Evolutionary conservation across 2,888 invertebrate species (phyloP).

Genomic region (Sisyra terminalis): DNA sequence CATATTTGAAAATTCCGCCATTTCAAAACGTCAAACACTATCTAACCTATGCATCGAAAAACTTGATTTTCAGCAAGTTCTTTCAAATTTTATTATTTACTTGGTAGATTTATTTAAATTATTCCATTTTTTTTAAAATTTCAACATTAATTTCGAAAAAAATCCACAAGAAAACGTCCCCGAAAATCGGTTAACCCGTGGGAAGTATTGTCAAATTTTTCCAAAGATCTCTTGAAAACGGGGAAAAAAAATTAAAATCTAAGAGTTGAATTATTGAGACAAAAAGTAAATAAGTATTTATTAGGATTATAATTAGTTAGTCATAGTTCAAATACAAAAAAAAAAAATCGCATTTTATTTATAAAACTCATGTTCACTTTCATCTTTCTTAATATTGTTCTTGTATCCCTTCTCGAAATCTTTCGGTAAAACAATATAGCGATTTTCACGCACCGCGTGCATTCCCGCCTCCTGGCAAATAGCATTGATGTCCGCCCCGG

Average conservation of each 20-base stretch:
- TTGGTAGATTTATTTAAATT: too few species aligned
- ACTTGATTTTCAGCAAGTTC: too few species aligned
- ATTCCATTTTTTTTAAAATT: too few species aligned
- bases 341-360: slow-evolving; percentile 46
- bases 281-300: background rate
- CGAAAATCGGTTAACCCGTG: too few species aligned
- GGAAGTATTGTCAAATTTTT: too few species aligned
- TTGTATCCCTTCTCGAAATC: slow-evolving; percentile 99
- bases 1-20: background rate
- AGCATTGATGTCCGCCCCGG: slow-evolving; percentile 98
- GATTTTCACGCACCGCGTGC: slow-evolving; percentile 98
- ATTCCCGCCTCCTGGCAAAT: slow-evolving; percentile 99
- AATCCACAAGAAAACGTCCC: too few species aligned
- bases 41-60: too few species aligned
- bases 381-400: slow-evolving; percentile 98
- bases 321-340: background rate
- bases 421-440: slow-evolving; percentile 96
- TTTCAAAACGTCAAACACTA: too few species aligned
- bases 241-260: background rate
- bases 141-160: too few species aligned
- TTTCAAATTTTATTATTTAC: too few species aligned
- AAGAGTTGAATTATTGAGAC: background rate
- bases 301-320: background rate
- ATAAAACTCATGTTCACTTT: slow-evolving; percentile 98
- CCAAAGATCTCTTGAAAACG: background rate